Evolutionary conservation across 37 sponge, comb jelly and placozoan genomes (phyloP).

Genomic region (Geodia barretti): DNA sequence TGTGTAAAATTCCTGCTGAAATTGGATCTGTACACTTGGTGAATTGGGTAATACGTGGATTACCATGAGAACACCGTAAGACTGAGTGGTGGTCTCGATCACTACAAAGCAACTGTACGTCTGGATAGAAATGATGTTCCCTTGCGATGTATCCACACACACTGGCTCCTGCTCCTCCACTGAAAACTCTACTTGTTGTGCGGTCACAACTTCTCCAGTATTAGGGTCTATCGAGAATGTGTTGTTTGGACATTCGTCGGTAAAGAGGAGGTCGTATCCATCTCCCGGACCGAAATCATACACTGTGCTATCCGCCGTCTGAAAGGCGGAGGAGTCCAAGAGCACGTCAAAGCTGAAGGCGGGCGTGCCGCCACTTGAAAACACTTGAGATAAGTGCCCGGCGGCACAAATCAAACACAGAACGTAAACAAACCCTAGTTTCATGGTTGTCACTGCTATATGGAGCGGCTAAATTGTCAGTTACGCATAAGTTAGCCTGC

Average conservation of each 20-base stretch:
- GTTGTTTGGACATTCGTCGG: slow-evolving; percentile 18
- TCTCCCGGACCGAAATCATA: not conserved
- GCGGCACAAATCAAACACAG: not conserved
- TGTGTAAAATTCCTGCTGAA: slow-evolving; percentile 35
- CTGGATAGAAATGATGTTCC: slow-evolving; percentile 13
- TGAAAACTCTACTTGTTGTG: slow-evolving; percentile 14
- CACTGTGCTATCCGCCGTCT: not conserved
- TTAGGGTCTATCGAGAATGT: slow-evolving; percentile 23
- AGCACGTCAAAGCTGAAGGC: not conserved
- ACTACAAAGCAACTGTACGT: slow-evolving; percentile 34
- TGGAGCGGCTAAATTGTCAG: not conserved
- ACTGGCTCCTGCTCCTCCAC: not conserved
- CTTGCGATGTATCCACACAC: not conserved
- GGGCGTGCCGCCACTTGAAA: not conserved
- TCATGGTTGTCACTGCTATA: not conserved
- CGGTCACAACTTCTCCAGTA: slow-evolving; percentile 9
- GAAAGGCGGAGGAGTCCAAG: not conserved
- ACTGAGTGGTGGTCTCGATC: not conserved
- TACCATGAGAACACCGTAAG: slow-evolving; percentile 1
- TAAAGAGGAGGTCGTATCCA: not conserved
- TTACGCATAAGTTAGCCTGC: not conserved
- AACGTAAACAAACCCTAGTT: not conserved
- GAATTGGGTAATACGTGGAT: slow-evolving; percentile 29
- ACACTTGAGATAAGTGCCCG: not conserved
- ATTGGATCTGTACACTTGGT: slow-evolving; percentile 2